Percentiles rank a stretch among this genome's conserved stretches.
Conservation (phyloP, 53 echinoderm and acorn worm species). For the Holothuria leucospilota region DNA sequence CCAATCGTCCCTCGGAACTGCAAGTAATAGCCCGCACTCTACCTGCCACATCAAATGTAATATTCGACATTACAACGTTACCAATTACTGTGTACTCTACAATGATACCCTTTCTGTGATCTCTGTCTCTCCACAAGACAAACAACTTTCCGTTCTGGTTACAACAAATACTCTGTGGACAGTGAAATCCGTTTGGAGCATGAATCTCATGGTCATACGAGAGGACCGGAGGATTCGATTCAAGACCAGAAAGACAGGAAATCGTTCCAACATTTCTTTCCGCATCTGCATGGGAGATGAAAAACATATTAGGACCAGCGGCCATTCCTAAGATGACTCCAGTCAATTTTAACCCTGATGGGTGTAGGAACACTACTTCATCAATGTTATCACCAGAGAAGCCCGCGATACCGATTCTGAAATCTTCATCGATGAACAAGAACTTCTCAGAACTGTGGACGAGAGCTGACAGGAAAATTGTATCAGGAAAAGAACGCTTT, state of each 20-base stretch:
- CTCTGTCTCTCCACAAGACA: constrained; percentile 17
- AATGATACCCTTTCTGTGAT: not conserved
- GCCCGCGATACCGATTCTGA: not conserved
- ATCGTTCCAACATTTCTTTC: not conserved
- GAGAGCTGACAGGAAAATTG: not conserved
- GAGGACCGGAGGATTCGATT: not conserved
- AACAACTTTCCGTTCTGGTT: not conserved
- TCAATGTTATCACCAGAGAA: not conserved
- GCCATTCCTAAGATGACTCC: not conserved
- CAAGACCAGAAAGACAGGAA: constrained; percentile 10
- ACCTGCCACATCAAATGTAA: not conserved
- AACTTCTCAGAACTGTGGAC: not conserved
- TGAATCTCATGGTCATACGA: not conserved
- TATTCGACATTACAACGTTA: not conserved
- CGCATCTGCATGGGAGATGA: constrained; percentile 9
- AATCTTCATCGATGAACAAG: not conserved
- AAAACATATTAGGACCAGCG: not conserved
- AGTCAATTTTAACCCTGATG: not conserved
- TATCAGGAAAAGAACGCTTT: not conserved
- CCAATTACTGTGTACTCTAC: not conserved
- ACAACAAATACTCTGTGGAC: constrained; percentile 16
- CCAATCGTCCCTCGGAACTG: not conserved
- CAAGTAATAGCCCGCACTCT: constrained; percentile 7
- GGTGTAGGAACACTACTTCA: not conserved
- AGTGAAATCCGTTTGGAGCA: constrained; percentile 21